Evolutionary conservation across 1,140 invertebrate genomes (phyloP), one percentile per base, ranked within the genome.

Genomic region (Penaeus chinensis): DNA sequence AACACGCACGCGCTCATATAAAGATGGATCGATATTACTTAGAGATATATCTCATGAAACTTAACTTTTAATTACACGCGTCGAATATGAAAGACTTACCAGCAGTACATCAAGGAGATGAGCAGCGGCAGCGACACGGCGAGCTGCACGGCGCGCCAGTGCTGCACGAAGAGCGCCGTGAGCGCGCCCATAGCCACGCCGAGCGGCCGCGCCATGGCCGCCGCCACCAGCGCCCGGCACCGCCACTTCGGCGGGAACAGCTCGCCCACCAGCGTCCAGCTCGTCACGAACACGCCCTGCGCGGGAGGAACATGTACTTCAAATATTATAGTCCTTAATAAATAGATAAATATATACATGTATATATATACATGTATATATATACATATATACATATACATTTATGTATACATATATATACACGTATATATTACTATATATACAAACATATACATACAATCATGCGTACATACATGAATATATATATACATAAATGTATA

Each of bases 91-190:
- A n/a, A 24, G 69, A 81, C 92, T 92, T 90, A 93, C 93, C 93
- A 93, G 32, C 92, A 91, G 85, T 92, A 92, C 0, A 92, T 83
- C 24, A 93, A 78, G 19, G 92, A 92, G 3, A 93, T 90, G n/a
- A 93, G 78, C 78, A 93, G 93, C 3, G 93, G 93, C 27, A 93
- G 88, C 22, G 92, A 92, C 13, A 93, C 91, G 22, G 92, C 90
- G 37, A 94, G 82, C 87, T 94, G 92, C 13, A 94, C 91, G 78
- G 92, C 91, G n/a, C 92, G 91, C 93, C 93, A 94, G 88, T 93
- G 91, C 60, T 91, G 90, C 4, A 94, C 89, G 10, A 92, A 90
- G 90, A 92, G 93, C n/a, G 92, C 92, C 78, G 92, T 85, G 0
- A 92, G 84, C 20, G 93, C 91, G 11, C 93, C 90, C 2, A 91